Conservation (phyloP, 2,797 vertebrate species). For the Dendrocincla fuliginosa region DNA sequence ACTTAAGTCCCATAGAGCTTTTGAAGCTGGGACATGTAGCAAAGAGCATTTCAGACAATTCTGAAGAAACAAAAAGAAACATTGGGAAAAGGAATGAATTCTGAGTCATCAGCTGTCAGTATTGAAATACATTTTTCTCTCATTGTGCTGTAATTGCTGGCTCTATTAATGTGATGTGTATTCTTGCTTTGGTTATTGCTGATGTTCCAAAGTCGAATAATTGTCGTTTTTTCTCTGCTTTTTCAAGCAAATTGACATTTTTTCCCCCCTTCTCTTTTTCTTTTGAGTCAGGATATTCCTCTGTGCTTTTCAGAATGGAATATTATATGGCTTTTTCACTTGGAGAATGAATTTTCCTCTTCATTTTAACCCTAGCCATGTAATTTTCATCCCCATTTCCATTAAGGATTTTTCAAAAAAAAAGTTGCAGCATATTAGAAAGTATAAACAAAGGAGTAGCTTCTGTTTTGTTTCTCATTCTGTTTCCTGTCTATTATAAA, state of each 20-base stretch:
- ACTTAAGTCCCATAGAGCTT: conserved; percentile 29
- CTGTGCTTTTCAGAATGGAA: background rate
- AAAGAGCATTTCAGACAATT: conserved; percentile 48
- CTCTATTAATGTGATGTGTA: conserved; percentile 38
- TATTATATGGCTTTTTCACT: background rate
- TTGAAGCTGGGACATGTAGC: conserved; percentile 17
- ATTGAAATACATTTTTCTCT: conserved; percentile 55
- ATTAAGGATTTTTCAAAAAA: background rate
- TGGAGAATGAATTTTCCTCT: background rate
- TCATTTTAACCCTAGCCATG: background rate
- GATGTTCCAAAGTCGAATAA: conserved; percentile 42
- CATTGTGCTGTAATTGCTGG: conserved; percentile 43
- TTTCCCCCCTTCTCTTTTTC: background rate
- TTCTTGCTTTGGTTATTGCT: conserved; percentile 45
- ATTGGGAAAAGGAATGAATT: conserved; percentile 17
- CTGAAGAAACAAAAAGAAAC: conserved; percentile 47
- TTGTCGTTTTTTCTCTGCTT: background rate
- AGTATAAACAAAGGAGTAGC: background rate
- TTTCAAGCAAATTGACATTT: conserved; percentile 18
- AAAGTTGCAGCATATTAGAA: background rate
- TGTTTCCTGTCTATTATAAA: background rate
- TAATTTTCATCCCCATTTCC: background rate
- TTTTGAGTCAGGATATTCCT: background rate
- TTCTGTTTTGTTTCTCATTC: background rate
- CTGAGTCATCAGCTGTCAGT: conserved; percentile 58